phyloP scores from a whole-genome alignment of 2,113 vertebrate genomes.

The Capra hircus region DNA sequence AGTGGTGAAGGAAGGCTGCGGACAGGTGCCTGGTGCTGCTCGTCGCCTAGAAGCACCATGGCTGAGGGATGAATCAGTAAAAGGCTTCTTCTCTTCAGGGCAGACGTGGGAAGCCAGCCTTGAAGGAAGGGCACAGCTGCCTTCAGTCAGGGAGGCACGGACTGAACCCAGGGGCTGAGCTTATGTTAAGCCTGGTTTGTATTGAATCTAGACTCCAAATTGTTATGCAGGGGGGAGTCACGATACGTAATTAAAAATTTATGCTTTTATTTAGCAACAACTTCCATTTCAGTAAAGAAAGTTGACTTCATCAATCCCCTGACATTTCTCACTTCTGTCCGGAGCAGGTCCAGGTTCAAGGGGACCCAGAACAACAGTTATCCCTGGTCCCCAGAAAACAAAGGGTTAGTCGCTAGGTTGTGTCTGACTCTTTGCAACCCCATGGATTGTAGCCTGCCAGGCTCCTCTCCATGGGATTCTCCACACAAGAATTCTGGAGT shows the following conservation, averaged over 20 bases:
- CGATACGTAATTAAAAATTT: background rate
- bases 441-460: background rate
- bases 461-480: background rate
- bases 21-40: background rate
- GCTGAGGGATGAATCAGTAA: background rate
- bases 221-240: background rate
- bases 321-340: background rate
- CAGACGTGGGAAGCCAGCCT: background rate
- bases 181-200: background rate
- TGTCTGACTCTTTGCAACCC: background rate
- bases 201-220: background rate
- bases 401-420: background rate
- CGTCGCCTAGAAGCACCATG: rapidly evolving
- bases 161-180: rapidly evolving
- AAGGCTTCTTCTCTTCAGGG: background rate
- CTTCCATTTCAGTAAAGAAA: background rate
- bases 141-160: rapidly evolving
- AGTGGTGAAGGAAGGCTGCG: rapidly evolving
- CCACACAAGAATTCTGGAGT: background rate
- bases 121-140: rapidly evolving
- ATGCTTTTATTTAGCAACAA: background rate
- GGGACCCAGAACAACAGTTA: background rate
- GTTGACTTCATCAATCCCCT: background rate
- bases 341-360: background rate
- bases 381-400: background rate